Percentiles rank a stretch among this genome's conserved stretches.
Evolutionary conservation across 2,113 vertebrate species (phyloP).

Genomic region (Delphinapterus leucas): DNA sequence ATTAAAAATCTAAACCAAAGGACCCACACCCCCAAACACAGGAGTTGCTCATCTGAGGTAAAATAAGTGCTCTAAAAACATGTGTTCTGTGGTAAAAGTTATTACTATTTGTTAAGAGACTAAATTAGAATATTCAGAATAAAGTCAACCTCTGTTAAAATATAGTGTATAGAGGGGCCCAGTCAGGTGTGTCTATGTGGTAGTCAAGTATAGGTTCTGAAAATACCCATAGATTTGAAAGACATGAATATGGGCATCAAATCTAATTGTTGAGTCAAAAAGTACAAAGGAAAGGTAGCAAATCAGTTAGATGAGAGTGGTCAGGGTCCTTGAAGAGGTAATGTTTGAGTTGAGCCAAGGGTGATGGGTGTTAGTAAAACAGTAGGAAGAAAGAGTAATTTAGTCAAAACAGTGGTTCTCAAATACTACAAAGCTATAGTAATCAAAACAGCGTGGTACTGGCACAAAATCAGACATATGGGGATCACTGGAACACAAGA

Average conservation of each 20-base stretch:
- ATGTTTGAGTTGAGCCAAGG: background rate
- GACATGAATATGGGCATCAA: background rate
- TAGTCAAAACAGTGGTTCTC: background rate
- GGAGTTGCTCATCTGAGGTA: background rate
- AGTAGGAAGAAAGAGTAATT: background rate
- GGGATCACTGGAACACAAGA: background rate
- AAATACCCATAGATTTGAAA: background rate
- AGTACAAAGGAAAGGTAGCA: background rate
- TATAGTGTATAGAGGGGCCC: background rate
- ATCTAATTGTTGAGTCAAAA: background rate
- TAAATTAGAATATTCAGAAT: conserved; percentile 17
- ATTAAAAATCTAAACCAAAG: background rate
- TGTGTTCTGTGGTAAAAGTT: background rate
- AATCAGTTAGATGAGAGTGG: background rate
- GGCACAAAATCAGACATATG: background rate
- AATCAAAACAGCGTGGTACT: background rate
- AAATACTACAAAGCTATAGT: background rate
- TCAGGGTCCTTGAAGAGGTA: background rate
- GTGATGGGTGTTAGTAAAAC: background rate
- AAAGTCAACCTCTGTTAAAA: conserved; percentile 36
- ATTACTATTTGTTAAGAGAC: background rate
- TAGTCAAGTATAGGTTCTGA: background rate
- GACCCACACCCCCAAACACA: background rate
- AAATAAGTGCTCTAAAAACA: conserved; percentile 13
- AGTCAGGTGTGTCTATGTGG: background rate